Conservation (phyloP, 2,888 invertebrate species). For the Noctua janthina region DNA sequence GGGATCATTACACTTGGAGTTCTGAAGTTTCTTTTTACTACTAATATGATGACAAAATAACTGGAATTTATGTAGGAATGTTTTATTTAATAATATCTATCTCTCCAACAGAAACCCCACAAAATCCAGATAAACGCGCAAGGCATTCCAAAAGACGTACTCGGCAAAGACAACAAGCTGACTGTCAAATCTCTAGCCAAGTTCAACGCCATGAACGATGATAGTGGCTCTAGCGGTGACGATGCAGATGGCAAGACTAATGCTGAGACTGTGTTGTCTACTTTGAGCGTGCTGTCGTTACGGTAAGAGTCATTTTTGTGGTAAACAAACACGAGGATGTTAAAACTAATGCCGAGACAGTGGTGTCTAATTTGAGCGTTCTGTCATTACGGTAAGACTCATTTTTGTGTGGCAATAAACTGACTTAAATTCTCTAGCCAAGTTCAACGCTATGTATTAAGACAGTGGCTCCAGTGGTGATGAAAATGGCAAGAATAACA, state of each 20-base stretch:
- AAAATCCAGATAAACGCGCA: constrained; percentile 93
- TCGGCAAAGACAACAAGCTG: constrained; percentile 92
- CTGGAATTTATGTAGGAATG: neutral
- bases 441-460: too few relatives aligned
- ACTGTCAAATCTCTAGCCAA: constrained; percentile 93
- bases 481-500: too few relatives aligned
- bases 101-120: constrained; percentile 79
- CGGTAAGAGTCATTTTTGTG: constrained; percentile 71
- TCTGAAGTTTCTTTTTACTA: neutral
- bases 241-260: constrained; percentile 90
- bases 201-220: constrained; percentile 87
- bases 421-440: too few relatives aligned
- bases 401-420: constrained; percentile 57
- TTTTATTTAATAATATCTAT: neutral
- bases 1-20: neutral
- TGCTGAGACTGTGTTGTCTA: constrained; percentile 92
- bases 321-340: constrained; percentile 78
- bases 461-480: too few relatives aligned
- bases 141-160: constrained; percentile 93
- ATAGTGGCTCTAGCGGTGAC: constrained; percentile 65
- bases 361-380: constrained; percentile 92
- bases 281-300: constrained; percentile 92
- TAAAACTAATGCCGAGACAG: constrained; percentile 91
- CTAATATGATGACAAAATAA: neutral
- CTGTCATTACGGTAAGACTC: constrained; percentile 88